Conservation (phyloP, 2,113 vertebrate species). For the Lipophrys pholis region DNA sequence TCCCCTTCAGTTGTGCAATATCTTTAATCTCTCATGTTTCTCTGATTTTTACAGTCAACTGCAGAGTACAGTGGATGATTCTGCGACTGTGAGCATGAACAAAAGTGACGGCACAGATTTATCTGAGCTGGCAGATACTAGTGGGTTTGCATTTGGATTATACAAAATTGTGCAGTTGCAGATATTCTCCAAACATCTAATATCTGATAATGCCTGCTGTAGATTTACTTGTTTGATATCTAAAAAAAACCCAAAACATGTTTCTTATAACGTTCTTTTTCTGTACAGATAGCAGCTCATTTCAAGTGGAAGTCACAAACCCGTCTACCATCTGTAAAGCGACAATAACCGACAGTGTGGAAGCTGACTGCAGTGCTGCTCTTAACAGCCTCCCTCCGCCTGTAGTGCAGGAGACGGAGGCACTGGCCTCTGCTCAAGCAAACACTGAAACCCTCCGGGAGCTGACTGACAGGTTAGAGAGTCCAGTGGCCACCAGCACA, state of each 20-base stretch:
- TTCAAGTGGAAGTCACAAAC: conserved; percentile 29
- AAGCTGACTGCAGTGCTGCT: conserved; percentile 22
- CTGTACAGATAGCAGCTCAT: conserved; percentile 39
- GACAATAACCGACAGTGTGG: conserved; percentile 5
- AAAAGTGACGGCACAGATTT: conserved; percentile 16
- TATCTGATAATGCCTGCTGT: not conserved
- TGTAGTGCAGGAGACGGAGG: conserved; percentile 47
- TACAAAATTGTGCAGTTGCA: not conserved
- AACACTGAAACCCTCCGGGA: conserved; percentile 40
- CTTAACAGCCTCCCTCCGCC: conserved; percentile 16
- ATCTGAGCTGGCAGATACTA: conserved; percentile 31
- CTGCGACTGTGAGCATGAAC: conserved; percentile 19
- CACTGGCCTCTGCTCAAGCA: conserved; percentile 51
- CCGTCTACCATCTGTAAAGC: conserved; percentile 39
- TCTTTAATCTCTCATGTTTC: conserved; percentile 34
- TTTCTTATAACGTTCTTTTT: not conserved
- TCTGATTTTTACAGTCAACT: conserved; percentile 62
- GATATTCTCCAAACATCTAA: not conserved
- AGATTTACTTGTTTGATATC: too few relatives aligned
- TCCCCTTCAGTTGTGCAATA: conserved; percentile 14
- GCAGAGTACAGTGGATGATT: conserved; percentile 35
- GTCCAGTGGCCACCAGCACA: conserved; percentile 3
- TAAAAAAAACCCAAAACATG: not conserved
- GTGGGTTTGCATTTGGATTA: conserved; percentile 55
- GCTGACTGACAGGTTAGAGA: conserved; percentile 15